Evolutionary conservation across 2,888 invertebrate species (phyloP).

Genomic region (Nomada fucata): DNA sequence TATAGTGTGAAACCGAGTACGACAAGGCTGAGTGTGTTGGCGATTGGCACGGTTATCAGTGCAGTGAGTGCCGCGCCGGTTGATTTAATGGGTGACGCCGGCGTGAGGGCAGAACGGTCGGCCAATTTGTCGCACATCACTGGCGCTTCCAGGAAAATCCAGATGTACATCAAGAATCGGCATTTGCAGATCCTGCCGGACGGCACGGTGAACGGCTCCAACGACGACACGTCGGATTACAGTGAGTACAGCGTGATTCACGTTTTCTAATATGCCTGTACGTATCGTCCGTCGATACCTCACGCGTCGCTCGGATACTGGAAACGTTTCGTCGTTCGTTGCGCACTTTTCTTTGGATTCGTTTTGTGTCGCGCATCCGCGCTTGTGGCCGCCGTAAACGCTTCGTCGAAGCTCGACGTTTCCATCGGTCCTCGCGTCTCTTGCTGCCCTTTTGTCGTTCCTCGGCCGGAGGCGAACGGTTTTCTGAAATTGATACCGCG

Average conservation of each 20-base stretch:
- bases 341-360: not conserved
- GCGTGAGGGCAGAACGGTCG: conserved; percentile 89
- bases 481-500: conserved; percentile 19
- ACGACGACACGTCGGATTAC: conserved; percentile 92
- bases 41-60: conserved; percentile 76
- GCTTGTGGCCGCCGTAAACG: not conserved
- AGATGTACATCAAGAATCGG: conserved; percentile 93
- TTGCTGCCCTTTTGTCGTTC: not conserved
- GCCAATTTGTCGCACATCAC: conserved; percentile 93
- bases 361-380: conserved; percentile 16
- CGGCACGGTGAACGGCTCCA: conserved; percentile 94
- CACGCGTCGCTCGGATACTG: conserved; percentile 14
- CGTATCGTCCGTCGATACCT: conserved; percentile 5
- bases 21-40: conserved; percentile 71
- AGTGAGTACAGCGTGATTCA: conserved; percentile 87
- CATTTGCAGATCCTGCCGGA: conserved; percentile 93
- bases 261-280: not conserved
- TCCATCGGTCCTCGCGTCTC: not conserved
- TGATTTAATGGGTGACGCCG: conserved; percentile 74
- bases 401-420: conserved; percentile 15
- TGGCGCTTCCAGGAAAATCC: conserved; percentile 91
- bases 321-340: conserved; percentile 13
- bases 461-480: conserved; percentile 8
- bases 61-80: conserved; percentile 74
- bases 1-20: conserved; percentile 61